Percentiles rank a stretch among this genome's conserved stretches.
Evolutionary conservation across 1,140 invertebrate species (phyloP).

Genomic region (Chrysomallon squamiferum): DNA sequence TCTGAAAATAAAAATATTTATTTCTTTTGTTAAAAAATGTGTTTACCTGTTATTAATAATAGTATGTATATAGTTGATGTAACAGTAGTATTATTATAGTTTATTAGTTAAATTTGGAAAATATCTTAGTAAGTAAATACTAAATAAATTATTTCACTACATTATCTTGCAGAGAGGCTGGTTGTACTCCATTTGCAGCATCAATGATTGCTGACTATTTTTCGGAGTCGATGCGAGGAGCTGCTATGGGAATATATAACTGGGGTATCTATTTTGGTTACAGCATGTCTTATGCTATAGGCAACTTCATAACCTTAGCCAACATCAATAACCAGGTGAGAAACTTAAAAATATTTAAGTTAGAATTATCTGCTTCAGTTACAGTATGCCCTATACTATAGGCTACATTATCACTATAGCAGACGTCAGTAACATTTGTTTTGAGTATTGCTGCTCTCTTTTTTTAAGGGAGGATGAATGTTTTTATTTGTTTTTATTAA

Average conservation of each 20-base stretch:
- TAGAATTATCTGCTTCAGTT: conserved; percentile 93
- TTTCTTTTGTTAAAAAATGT: too few species aligned
- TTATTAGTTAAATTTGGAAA: too few species aligned
- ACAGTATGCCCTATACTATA: conserved; percentile 89
- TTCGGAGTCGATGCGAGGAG: conserved; percentile 73
- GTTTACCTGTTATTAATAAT: too few species aligned
- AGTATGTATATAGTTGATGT: too few species aligned
- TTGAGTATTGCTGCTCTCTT: too few species aligned
- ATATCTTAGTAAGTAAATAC: too few species aligned
- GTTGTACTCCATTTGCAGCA: conserved; percentile 87
- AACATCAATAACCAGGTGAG: conserved; percentile 73
- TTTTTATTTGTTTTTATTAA: too few species aligned
- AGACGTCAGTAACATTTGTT: conserved; percentile 78
- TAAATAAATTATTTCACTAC: too few species aligned
- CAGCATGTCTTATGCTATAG: conserved; percentile 89
- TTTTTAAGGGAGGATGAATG: too few species aligned
- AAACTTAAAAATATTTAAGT: too few species aligned
- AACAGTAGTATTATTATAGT: too few species aligned
- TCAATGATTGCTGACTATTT: conserved; percentile 80
- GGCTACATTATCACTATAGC: conserved; percentile 84
- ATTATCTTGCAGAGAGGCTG: conserved; percentile 81
- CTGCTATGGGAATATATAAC: conserved; percentile 92
- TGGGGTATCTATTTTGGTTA: conserved; percentile 96
- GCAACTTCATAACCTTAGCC: conserved; percentile 81
- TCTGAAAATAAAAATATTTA: too few species aligned